phyloP scores from a whole-genome alignment of 2,113 vertebrate species.

The Columba janthina region DNA sequence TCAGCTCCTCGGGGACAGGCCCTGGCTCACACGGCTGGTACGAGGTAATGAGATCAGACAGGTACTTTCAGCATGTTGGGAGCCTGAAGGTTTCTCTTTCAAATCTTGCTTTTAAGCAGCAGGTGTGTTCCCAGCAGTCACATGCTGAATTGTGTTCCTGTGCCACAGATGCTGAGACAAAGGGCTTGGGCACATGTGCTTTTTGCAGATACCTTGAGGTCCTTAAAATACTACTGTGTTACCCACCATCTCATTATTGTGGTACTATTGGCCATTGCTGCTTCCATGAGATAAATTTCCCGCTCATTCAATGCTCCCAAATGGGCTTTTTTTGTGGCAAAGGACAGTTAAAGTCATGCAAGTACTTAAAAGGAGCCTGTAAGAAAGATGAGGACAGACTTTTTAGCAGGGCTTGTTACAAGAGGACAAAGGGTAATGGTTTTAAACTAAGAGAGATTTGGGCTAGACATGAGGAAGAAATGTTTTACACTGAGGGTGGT shows the following conservation, averaged over 20 bases:
- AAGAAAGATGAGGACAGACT: no score
- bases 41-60: neutral
- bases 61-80: neutral
- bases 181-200: accelerated
- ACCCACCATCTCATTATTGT: accelerated
- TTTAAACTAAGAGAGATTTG: no score
- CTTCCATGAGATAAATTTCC: neutral
- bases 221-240: neutral
- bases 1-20: neutral
- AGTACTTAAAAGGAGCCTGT: neutral
- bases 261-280: accelerated
- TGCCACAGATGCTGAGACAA: neutral
- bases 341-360: neutral
- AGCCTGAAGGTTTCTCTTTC: neutral
- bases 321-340: neutral
- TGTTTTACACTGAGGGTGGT: no score
- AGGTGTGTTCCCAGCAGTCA: neutral
- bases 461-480: no score
- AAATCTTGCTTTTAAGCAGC: neutral
- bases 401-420: no score
- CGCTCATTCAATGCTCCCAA: neutral
- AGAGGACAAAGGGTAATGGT: no score
- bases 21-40: neutral
- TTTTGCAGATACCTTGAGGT: neutral
- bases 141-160: accelerated